Percentiles rank a stretch among this genome's conserved stretches.
phyloP scores from a whole-genome alignment of 30 jellyfish, hydroid and myxozoan species.

The Aurelia coerulea region DNA sequence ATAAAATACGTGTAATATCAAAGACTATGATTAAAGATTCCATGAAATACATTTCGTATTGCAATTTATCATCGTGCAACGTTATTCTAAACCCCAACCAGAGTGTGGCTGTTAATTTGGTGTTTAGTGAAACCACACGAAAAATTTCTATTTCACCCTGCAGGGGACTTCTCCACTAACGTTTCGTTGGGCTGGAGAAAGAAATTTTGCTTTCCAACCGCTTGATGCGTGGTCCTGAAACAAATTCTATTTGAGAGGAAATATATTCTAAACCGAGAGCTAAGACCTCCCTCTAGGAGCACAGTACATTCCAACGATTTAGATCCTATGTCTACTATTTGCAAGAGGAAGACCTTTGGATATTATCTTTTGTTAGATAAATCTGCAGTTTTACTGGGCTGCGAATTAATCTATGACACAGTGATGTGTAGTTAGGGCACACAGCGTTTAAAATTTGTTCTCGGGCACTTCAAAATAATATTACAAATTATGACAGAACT shows the following conservation, averaged over 20 bases:
- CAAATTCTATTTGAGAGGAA: not conserved
- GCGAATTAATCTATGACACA: slow-evolving; percentile 6
- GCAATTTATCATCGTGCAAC: not conserved
- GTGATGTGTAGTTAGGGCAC: not conserved
- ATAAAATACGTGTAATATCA: too few species aligned
- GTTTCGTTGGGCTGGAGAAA: not conserved
- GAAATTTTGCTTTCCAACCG: not conserved
- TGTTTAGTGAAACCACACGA: not conserved
- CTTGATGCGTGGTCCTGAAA: too few species aligned
- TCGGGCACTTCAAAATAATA: not conserved
- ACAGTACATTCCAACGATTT: too few species aligned
- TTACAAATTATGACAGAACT: not conserved
- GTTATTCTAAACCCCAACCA: slow-evolving; percentile 35
- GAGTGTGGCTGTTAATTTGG: not conserved
- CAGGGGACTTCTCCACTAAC: not conserved
- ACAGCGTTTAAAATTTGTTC: not conserved
- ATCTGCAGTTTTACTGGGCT: not conserved
- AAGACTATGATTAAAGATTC: too few species aligned
- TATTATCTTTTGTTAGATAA: not conserved
- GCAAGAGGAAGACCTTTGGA: not conserved
- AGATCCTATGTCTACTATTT: too few species aligned
- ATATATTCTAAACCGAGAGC: too few species aligned
- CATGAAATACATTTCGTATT: not conserved
- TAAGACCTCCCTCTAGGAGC: too few species aligned
- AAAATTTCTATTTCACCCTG: too few species aligned